Percentiles rank a stretch among this genome's conserved stretches.
phyloP scores from a whole-genome alignment of 2,113 vertebrate genomes.

The Esox niger region DNA sequence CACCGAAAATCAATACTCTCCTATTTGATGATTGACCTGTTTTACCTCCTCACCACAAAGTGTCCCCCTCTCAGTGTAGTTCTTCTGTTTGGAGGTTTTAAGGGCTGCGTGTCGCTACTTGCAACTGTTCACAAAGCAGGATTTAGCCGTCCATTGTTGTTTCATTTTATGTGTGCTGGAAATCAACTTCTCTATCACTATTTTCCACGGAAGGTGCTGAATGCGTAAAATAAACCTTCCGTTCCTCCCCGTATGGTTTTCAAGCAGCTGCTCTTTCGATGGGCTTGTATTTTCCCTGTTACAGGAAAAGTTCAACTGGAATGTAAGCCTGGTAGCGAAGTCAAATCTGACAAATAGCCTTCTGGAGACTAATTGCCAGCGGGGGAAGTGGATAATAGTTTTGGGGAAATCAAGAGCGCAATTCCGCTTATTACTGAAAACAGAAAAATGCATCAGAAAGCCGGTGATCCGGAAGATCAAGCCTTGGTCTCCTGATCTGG shows the following conservation, averaged over 20 bases:
- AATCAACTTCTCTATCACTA: no score
- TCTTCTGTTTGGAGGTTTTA: slow-evolving; percentile 4
- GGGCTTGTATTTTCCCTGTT: not conserved
- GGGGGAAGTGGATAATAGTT: slow-evolving; percentile 63
- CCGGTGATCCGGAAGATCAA: slow-evolving; percentile 22
- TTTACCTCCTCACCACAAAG: slow-evolving; percentile 3
- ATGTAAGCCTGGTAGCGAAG: slow-evolving; percentile 53
- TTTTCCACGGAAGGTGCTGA: no score
- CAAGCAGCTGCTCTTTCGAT: no score
- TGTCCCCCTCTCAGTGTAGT: slow-evolving; percentile 27
- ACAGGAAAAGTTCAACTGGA: slow-evolving; percentile 68
- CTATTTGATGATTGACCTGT: slow-evolving; percentile 45
- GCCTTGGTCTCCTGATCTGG: not conserved
- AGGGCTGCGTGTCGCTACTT: slow-evolving; percentile 15
- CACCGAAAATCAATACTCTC: slow-evolving; percentile 45
- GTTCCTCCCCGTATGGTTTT: no score
- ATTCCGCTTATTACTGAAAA: slow-evolving; percentile 51
- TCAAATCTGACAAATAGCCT: slow-evolving; percentile 66
- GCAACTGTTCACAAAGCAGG: slow-evolving; percentile 4
- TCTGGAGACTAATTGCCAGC: slow-evolving; percentile 66
- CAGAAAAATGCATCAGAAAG: no score
- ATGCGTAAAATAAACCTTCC: no score
- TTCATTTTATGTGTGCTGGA: no score
- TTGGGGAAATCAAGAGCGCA: slow-evolving; percentile 45
- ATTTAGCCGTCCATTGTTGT: slow-evolving; percentile 16